Evolutionary conservation across 2,888 invertebrate genomes (phyloP).

Genomic region (Cataglyphis albicans): DNA sequence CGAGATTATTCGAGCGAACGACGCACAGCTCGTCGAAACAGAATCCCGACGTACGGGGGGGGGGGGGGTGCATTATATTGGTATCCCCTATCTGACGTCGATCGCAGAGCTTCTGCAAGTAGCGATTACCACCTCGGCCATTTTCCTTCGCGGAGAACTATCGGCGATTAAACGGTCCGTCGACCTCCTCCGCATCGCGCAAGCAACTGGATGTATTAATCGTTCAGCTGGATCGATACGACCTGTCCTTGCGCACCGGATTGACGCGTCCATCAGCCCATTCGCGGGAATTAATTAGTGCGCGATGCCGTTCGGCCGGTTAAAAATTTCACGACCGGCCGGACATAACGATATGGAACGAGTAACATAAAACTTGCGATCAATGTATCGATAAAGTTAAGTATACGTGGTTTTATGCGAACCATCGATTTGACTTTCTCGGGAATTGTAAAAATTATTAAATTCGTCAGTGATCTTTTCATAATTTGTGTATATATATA

Average conservation of each 20-base stretch:
- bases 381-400: background rate
- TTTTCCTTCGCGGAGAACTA: slow-evolving; percentile 60
- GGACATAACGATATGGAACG: slow-evolving; percentile 2
- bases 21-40: slow-evolving; percentile 58
- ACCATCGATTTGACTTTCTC: background rate
- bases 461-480: background rate
- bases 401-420: background rate
- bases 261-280: slow-evolving; percentile 27
- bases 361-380: background rate
- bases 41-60: slow-evolving; percentile 42
- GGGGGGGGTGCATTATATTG: slow-evolving; percentile 58
- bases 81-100: slow-evolving; percentile 59
- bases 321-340: slow-evolving; percentile 11
- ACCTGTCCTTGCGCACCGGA: slow-evolving; percentile 60
- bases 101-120: slow-evolving; percentile 71
- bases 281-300: slow-evolving; percentile 48
- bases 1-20: slow-evolving; percentile 71
- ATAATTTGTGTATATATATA: background rate
- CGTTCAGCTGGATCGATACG: slow-evolving; percentile 65
- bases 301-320: background rate
- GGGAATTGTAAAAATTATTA: slow-evolving; percentile 2
- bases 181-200: slow-evolving; percentile 53
- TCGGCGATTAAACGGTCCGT: slow-evolving; percentile 69
- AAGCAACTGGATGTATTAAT: slow-evolving; percentile 59
- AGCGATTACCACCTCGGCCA: slow-evolving; percentile 71